A percentile compares a stretch with the other conserved stretches of the same genome.
These are phyloP conservation scores for Discoglossus pictus DNA, from an alignment of 2,797 vertebrate genomes.

Conservation along the genomic window DNA sequence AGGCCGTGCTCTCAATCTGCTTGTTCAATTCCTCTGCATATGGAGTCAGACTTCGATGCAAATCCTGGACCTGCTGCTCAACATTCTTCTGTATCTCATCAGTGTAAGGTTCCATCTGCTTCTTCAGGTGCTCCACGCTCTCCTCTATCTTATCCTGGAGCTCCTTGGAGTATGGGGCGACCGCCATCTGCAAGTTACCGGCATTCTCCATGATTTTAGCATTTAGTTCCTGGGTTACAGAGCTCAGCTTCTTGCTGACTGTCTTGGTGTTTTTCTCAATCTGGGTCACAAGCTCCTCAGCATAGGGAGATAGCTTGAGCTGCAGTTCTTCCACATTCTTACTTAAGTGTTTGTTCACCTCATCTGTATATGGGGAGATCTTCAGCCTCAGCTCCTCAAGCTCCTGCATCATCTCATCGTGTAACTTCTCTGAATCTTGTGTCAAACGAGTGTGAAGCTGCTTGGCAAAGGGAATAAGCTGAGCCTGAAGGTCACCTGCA, in stretches of 20 bases:
- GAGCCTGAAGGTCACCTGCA: constrained; percentile 52
- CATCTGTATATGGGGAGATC: constrained; percentile 62
- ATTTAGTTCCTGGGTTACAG: constrained; percentile 61
- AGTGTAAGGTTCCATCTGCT: constrained; percentile 57
- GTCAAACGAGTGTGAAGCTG: constrained; percentile 59
- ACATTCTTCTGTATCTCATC: constrained; percentile 72
- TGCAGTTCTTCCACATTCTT: constrained; percentile 71
- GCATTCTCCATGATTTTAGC: constrained; percentile 66
- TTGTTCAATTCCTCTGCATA: constrained; percentile 53
- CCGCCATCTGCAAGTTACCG: constrained; percentile 74
- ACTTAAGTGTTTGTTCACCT: constrained; percentile 69
- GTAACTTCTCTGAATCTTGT: constrained; percentile 62
- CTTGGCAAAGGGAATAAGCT: constrained; percentile 60
- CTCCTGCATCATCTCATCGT: constrained; percentile 64
- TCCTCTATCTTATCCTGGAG: constrained; percentile 62
- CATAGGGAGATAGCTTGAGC: constrained; percentile 62
- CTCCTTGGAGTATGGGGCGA: constrained; percentile 69
- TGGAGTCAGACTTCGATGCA: constrained; percentile 60
- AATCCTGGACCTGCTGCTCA: constrained; percentile 56
- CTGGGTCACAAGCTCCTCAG: constrained; percentile 60
- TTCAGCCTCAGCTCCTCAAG: constrained; percentile 65
- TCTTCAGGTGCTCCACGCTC: constrained; percentile 57
- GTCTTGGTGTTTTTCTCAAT: constrained; percentile 58
- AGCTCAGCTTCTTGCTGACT: constrained; percentile 64
- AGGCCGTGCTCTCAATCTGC: constrained; percentile 63